Percentiles rank a stretch among this genome's conserved stretches.
Evolutionary conservation across 1,140 invertebrate species (phyloP).

Genomic region (Wasmannia auropunctata): DNA sequence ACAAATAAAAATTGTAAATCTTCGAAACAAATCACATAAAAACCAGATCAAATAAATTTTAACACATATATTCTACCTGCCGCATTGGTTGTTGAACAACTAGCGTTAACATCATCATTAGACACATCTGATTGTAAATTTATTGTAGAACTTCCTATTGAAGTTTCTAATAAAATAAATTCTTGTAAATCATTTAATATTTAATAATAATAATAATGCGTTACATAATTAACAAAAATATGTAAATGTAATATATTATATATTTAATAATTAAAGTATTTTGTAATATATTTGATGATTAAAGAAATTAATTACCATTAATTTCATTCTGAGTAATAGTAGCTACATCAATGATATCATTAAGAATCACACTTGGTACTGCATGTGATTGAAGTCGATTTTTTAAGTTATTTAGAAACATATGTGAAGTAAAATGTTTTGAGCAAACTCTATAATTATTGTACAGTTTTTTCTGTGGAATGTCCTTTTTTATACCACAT

Average conservation of each 20-base stretch:
- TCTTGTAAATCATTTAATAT: not conserved
- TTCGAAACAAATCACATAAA: not conserved
- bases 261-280: too few species aligned
- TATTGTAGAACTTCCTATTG: not conserved
- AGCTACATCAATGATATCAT: not conserved
- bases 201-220: not conserved
- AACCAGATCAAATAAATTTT: not conserved
- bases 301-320: not conserved
- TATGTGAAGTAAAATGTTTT: slow-evolving; percentile 15
- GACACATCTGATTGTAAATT: not conserved
- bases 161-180: not conserved
- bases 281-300: not conserved
- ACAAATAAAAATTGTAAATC: not conserved
- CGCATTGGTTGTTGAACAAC: not conserved
- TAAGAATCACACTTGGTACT: not conserved
- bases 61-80: not conserved
- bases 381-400: not conserved
- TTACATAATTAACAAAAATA: not conserved
- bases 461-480: not conserved
- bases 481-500: not conserved
- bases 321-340: not conserved
- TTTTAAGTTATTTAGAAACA: slow-evolving; percentile 15
- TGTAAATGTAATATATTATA: not conserved
- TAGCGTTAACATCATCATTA: not conserved
- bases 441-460: slow-evolving; percentile 35